Evolutionary conservation across 2,888 invertebrate species (phyloP).

Genomic region (Luffia ferchaultella): DNA sequence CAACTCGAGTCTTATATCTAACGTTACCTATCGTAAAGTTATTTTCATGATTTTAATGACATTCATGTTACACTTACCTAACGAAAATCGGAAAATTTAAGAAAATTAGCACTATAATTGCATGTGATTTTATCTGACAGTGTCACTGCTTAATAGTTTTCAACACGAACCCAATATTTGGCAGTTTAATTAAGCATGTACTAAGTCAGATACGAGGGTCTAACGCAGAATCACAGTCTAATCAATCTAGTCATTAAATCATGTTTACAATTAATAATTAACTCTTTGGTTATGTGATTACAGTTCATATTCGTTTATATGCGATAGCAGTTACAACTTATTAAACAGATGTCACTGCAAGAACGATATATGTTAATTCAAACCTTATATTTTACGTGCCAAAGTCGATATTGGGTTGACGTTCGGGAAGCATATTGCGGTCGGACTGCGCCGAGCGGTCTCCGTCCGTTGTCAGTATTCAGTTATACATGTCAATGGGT

Average conservation of each 20-base stretch:
- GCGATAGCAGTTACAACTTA: background rate
- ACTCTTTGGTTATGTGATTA: conserved; percentile 7
- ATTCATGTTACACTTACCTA: no score
- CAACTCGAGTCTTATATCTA: no score
- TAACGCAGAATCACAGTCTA: conserved; percentile 27
- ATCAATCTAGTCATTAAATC: conserved; percentile 23
- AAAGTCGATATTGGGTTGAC: conserved; percentile 11
- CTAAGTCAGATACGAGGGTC: conserved; percentile 27
- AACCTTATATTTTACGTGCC: conserved; percentile 5
- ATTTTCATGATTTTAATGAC: no score
- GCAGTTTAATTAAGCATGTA: conserved; percentile 36
- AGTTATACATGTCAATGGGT: conserved; percentile 25
- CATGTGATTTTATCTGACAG: no score
- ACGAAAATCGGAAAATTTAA: no score
- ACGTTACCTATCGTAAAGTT: no score
- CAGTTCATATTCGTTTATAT: conserved; percentile 8
- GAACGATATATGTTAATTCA: background rate
- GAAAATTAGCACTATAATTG: no score
- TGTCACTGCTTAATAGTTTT: background rate
- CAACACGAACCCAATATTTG: conserved; percentile 20
- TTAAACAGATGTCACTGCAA: background rate
- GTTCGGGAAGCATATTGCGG: conserved; percentile 14
- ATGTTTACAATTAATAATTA: conserved; percentile 11
- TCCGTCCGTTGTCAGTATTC: conserved; percentile 24
- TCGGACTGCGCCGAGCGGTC: conserved; percentile 19